Base-by-base conservation (phyloP, 2,113 vertebrate genomes). In the Acrocephalus arundinaceus region DNA sequence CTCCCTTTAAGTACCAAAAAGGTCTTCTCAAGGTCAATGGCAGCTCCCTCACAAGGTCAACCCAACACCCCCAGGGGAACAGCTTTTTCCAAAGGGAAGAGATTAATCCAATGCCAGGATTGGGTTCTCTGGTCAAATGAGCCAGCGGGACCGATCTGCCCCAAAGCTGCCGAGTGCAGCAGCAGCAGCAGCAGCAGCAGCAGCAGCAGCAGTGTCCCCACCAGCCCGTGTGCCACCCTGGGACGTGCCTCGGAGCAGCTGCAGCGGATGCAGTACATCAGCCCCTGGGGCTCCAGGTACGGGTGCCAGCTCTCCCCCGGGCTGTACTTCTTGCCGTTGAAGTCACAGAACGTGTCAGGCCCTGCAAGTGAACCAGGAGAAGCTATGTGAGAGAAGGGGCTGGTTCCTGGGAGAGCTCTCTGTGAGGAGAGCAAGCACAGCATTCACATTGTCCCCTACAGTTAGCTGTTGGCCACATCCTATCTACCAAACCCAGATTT, bases 271-370 rank as follows among this genome's bases (percentile, higher is more conserved):
- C 99, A 99, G 97, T 98, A 98, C 98, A 99, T 98, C 66, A 99
- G 93, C 45, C 99, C 99, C 61, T 99, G 98, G 0, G 99, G 99
- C 95, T 99, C 98, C 94, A 99, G 94, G 97, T 99, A 99, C 52
- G 99, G 99, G 87, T 99, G 99, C 99, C 99, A 99, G 97, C 98
- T 99, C 93, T 99, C 99, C 3, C 99, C 99, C 0, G 98, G 98
- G 71, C 94, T 97, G 90, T 98, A 99, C 14, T 96, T 98, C 98
- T 99, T 99, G 84, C 99, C 99, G 30, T 99, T 99, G 96, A 99
- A 99, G 81, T 98, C 98, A 17, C 99, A 99, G 82, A 98, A 97
- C 37, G 97, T 83, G n/a, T 98, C 98, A 1, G 98, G 97, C 65
- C 97, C 99, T 99, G 97, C 62, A 94, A 97, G 74, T 22, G 37